phyloP scores from a whole-genome alignment of 1,140 invertebrate genomes.

The Hylyphantes graminicola region DNA sequence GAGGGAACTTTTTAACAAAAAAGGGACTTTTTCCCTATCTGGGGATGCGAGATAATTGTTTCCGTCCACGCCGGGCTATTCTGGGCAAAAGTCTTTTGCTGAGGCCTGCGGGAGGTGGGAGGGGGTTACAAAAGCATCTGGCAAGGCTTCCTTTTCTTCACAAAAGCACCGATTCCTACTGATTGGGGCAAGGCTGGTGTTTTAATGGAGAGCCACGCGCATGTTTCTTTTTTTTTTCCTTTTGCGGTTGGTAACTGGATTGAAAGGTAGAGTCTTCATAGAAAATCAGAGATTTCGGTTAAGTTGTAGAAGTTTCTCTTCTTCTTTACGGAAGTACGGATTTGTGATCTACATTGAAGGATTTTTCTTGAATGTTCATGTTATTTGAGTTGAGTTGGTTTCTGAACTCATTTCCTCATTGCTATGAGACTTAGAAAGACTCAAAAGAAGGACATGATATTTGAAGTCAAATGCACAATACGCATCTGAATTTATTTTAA shows the following conservation, averaged over 20 bases:
- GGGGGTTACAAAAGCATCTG: conserved; percentile 26
- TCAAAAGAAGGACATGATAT: too few species aligned
- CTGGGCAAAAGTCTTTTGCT: conserved; percentile 5
- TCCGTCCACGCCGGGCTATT: conserved; percentile 50
- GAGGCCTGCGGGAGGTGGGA: conserved; percentile 25
- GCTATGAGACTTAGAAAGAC: too few species aligned
- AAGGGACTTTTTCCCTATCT: conserved; percentile 41
- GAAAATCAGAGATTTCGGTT: too few species aligned
- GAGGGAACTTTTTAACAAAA: conserved; percentile 27
- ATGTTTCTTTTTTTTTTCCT: conserved; percentile 21
- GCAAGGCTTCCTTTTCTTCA: conserved; percentile 26
- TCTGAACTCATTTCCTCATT: too few species aligned
- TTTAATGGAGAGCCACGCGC: conserved; percentile 39
- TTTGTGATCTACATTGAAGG: too few species aligned
- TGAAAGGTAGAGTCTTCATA: too few species aligned
- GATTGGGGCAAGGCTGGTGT: conserved; percentile 42
- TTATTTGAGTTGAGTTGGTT: too few species aligned
- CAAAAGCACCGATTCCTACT: conserved; percentile 33
- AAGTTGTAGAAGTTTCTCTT: too few species aligned
- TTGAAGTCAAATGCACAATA: too few species aligned
- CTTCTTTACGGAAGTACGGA: too few species aligned
- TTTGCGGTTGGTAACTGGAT: not conserved
- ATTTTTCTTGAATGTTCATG: too few species aligned
- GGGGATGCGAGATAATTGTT: conserved; percentile 55
- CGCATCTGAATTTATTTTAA: too few species aligned